A percentile compares a stretch with the other conserved stretches of the same genome.
These are phyloP conservation scores for Idaea biselata DNA, from an alignment of 2,888 invertebrate species.

Conservation along the genomic window DNA sequence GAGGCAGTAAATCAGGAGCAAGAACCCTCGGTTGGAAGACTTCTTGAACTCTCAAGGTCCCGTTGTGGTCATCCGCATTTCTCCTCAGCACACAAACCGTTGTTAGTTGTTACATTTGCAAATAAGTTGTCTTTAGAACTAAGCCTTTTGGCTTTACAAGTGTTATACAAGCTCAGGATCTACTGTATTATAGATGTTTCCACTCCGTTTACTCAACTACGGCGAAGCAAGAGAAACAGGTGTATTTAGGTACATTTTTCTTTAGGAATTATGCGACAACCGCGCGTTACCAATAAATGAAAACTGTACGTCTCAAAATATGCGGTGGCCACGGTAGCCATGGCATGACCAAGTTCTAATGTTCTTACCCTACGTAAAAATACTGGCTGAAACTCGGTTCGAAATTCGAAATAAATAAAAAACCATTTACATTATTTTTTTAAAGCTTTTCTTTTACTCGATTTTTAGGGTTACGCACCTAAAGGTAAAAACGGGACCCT, in stretches of 20 bases:
- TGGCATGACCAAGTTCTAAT: neutral
- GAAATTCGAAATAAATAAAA: no score
- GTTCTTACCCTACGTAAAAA: no score
- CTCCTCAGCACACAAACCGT: constrained; percentile 52
- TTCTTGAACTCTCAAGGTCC: constrained; percentile 76
- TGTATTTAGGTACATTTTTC: neutral
- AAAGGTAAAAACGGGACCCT: no score
- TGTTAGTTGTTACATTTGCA: constrained; percentile 26
- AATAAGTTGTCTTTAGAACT: constrained; percentile 25
- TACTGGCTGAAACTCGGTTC: no score
- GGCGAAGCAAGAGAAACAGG: no score
- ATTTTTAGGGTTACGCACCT: no score
- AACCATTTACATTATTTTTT: no score
- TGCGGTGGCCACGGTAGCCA: neutral
- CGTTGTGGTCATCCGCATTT: constrained; percentile 63
- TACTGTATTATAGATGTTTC: no score
- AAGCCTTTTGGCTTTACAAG: neutral
- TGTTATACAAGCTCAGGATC: neutral
- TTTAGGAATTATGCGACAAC: neutral
- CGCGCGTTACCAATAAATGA: neutral
- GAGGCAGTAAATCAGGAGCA: constrained; percentile 75
- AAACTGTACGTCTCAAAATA: neutral
- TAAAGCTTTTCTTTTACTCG: no score
- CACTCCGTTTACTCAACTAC: no score
- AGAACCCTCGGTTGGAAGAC: constrained; percentile 63